These are phyloP conservation scores for Rhagonycha lutea DNA, from an alignment of 2,888 invertebrate genomes.

Conservation along the genomic window DNA sequence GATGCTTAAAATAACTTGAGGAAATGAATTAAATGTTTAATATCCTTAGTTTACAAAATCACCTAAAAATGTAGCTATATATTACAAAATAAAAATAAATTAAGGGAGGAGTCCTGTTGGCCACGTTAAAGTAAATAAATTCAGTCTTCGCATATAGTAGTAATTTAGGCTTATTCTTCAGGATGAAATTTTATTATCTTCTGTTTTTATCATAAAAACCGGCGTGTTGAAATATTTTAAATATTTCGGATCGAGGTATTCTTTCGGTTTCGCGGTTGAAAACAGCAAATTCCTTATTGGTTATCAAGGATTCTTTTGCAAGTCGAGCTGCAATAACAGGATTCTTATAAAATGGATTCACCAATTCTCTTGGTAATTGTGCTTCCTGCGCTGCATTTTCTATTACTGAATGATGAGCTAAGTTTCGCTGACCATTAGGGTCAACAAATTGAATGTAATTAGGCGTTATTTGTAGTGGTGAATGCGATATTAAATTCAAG, in stretches of 20 bases:
- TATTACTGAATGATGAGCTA: slow-evolving; percentile 74
- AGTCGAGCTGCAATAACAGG: slow-evolving; percentile 73
- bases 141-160: background rate
- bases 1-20: background rate
- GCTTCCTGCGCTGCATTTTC: slow-evolving; percentile 73
- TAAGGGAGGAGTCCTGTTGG: background rate
- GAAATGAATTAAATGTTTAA: background rate
- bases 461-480: background rate
- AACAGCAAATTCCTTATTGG: slow-evolving; percentile 77
- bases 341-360: slow-evolving; percentile 78
- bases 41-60: background rate
- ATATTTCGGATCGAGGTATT: slow-evolving; percentile 77
- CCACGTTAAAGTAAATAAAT: background rate
- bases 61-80: background rate
- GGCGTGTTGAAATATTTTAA: slow-evolving; percentile 61
- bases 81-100: background rate
- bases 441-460: slow-evolving; percentile 15
- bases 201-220: slow-evolving; percentile 19
- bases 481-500: slow-evolving; percentile 13
- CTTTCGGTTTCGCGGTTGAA: slow-evolving; percentile 79
- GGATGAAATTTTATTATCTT: background rate
- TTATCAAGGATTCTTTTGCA: slow-evolving; percentile 79
- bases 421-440: slow-evolving; percentile 29
- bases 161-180: background rate
- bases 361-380: slow-evolving; percentile 69